Evolutionary conservation across 2,797 vertebrate species (phyloP).

Genomic region (Liasis olivaceus): DNA sequence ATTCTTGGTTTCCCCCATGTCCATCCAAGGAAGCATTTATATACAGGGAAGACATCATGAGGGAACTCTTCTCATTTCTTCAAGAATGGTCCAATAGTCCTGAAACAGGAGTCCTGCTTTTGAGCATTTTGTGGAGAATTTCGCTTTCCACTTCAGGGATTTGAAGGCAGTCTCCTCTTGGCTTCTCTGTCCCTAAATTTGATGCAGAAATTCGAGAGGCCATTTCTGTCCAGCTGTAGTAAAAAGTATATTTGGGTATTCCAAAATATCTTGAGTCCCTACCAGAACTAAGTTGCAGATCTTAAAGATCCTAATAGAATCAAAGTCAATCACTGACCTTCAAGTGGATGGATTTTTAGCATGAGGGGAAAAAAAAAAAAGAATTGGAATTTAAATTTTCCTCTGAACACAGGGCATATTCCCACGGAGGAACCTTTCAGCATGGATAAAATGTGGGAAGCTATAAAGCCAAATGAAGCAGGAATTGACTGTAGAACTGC

Average conservation of each 20-base stretch:
- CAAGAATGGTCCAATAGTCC: too few species aligned
- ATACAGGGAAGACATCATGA: too few species aligned
- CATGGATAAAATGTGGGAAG: not conserved
- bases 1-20: not conserved
- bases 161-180: too few species aligned
- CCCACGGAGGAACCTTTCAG: not conserved
- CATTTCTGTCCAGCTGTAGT: too few species aligned
- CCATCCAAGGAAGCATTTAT: too few species aligned
- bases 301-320: not conserved
- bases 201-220: too few species aligned
- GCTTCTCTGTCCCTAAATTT: too few species aligned
- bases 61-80: too few species aligned
- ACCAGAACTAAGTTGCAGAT: not conserved
- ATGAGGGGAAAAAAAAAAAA: not conserved
- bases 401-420: not conserved
- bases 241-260: not conserved
- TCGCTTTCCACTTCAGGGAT: too few species aligned
- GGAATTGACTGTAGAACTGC: conserved; percentile 13
- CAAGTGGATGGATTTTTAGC: not conserved
- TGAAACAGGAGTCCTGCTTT: too few species aligned
- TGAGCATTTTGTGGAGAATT: too few species aligned
- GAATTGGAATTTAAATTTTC: not conserved
- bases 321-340: not conserved
- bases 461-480: not conserved
- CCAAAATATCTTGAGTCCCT: not conserved